Base-by-base conservation (phyloP, 2,888 invertebrate species). In the Boloria selene region DNA sequence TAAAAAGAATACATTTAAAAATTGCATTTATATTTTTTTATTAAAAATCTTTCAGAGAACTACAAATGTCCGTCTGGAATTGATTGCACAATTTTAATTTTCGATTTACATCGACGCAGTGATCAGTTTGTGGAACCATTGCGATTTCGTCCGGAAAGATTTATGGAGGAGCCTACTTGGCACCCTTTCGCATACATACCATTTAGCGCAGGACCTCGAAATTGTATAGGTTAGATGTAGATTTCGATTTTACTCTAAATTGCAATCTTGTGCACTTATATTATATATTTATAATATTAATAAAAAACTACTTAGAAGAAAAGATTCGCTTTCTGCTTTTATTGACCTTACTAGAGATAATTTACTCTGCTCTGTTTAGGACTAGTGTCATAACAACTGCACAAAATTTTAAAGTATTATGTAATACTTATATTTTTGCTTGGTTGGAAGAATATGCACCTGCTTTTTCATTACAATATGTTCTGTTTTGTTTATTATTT, bases 141-240 rank as follows among this genome's bases (percentile, higher is more conserved):
- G 54, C 90, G 86, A 69, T 96, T 95, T 78, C 93, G 95, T 77
- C 96, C 96, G 0, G 95, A 96, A 60, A 85, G 96, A 70, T 96
- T 96, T 82, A 78, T 94, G 94, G 95, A 75, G 1, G 80, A 82
- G 26, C 86, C 68, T n/a, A 70, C 68, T 42, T 70, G 95, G 42
- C 95, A 95, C 83, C 94, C 94, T 0, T 95, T 93, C 71, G 90
- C 94, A 0, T 95, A 93, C 76, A 90, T 95, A 64, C 95, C 95
- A 0, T 95, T 95, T 70, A 95, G 95, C 76, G 95, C 94, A 0
- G 95, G 95, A 3, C 93, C 94, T 0, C 90, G 95, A 31, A 95
- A 95, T 79, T 95, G 95, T 73, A 95, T 95, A 71, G 95, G 95
- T 94, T 38, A 61, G 18, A 17, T 16, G 5, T 0, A 13, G 16